phyloP scores from a whole-genome alignment of 2,113 vertebrate genomes.

The Tyrannus savana region DNA sequence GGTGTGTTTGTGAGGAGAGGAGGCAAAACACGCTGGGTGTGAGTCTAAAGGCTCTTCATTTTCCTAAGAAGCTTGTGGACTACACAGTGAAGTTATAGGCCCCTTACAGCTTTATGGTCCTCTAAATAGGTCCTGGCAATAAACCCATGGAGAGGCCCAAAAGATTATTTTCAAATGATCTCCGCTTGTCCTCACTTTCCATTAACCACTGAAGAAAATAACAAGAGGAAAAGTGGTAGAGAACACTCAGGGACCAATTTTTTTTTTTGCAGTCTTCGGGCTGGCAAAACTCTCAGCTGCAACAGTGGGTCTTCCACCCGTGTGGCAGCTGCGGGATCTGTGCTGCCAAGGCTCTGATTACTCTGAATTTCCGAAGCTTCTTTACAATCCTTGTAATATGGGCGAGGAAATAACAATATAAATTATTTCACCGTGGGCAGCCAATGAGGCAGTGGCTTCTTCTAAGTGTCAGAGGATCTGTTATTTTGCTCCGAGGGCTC shows the following conservation, averaged over 20 bases:
- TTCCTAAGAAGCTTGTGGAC: neutral
- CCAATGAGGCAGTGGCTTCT: conserved; percentile 35
- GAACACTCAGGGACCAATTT: conserved; percentile 49
- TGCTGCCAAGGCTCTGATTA: neutral
- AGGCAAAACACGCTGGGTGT: neutral
- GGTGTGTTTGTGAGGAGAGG: neutral
- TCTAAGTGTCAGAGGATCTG: conserved; percentile 42
- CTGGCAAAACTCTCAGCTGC: neutral
- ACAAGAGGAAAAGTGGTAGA: conserved; percentile 17
- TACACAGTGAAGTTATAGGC: neutral
- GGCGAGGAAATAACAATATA: conserved; percentile 45
- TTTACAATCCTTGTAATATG: conserved; percentile 47
- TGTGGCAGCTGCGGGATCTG: neutral
- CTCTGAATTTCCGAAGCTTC: neutral
- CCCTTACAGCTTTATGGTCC: conserved; percentile 1
- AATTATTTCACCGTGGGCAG: conserved; percentile 45
- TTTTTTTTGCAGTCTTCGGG: conserved; percentile 2
- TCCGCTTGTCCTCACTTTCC: conserved; percentile 59
- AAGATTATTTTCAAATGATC: conserved; percentile 63
- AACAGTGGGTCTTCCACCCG: neutral
- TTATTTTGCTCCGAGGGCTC: conserved; percentile 70
- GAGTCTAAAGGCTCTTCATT: neutral
- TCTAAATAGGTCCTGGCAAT: conserved; percentile 17
- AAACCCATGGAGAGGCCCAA: conserved; percentile 17
- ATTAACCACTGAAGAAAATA: conserved; percentile 48